These are phyloP conservation scores for Gymnopithys bicolor DNA, from an alignment of 2,797 vertebrate genomes.

Conservation along the genomic window DNA sequence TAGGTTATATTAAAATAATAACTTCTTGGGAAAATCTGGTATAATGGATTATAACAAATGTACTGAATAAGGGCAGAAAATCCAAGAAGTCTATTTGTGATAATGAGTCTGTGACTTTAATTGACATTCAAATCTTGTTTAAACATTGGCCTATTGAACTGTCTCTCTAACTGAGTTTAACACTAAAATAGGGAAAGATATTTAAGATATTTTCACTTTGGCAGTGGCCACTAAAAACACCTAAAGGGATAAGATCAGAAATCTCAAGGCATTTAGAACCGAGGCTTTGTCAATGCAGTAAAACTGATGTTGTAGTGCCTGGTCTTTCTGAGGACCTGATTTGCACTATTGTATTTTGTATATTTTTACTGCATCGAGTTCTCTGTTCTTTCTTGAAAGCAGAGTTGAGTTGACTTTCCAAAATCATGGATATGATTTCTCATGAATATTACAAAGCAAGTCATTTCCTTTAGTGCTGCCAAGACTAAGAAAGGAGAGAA, in stretches of 20 bases:
- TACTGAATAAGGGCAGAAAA: neutral
- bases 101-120: constrained; percentile 35
- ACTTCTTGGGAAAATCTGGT: neutral
- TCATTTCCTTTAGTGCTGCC: neutral
- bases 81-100: neutral
- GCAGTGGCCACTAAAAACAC: neutral
- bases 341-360: neutral
- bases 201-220: constrained; percentile 19
- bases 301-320: neutral
- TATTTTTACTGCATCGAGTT: neutral
- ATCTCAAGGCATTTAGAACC: neutral
- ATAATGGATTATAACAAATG: neutral
- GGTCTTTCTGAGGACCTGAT: neutral
- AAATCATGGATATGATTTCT: neutral
- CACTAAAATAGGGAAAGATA: neutral
- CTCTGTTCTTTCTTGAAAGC: neutral
- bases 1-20: neutral
- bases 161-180: constrained; percentile 25
- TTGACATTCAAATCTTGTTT: constrained; percentile 43
- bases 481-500: neutral
- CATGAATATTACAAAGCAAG: neutral
- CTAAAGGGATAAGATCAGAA: neutral
- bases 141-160: constrained; percentile 40
- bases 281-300: neutral
- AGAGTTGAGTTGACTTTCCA: neutral